phyloP scores from a whole-genome alignment of 2,113 vertebrate genomes.

The Raphicerus campestris region DNA sequence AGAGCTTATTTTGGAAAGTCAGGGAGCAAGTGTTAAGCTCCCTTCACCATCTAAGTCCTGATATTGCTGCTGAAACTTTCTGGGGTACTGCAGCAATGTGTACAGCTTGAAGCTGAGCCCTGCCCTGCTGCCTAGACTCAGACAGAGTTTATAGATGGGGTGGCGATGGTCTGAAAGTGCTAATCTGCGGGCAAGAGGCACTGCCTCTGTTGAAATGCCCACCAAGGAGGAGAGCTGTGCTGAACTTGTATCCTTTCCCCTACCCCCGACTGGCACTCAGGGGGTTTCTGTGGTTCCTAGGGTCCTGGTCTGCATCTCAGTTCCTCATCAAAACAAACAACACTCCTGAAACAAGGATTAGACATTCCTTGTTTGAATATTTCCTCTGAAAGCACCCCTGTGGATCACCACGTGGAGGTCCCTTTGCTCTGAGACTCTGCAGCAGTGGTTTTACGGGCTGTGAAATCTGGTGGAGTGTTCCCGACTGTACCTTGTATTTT shows the following conservation, averaged over 20 bases:
- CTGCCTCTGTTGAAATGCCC: neutral
- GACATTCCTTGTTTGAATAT: neutral
- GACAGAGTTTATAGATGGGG: neutral
- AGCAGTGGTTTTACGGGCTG: constrained; percentile 73
- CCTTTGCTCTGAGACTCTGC: constrained; percentile 47
- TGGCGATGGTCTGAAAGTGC: neutral
- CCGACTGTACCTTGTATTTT: constrained; percentile 61
- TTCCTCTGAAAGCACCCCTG: neutral
- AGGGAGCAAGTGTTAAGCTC: neutral
- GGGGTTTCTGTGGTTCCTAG: neutral
- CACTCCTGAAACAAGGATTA: neutral
- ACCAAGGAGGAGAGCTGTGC: neutral
- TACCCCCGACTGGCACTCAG: fast-evolving
- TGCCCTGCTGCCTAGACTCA: too few relatives aligned
- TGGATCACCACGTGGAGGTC: neutral
- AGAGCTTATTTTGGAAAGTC: neutral
- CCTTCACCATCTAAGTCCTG: neutral
- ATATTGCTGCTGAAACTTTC: neutral
- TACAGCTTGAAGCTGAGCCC: neutral
- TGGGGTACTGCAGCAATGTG: fast-evolving
- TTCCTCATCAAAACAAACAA: neutral
- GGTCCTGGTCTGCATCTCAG: neutral
- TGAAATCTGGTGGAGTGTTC: neutral
- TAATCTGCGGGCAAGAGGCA: neutral
- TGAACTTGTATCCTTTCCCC: neutral